Conservation (phyloP, 2,113 vertebrate genomes). For the Rissa tridactyla region DNA sequence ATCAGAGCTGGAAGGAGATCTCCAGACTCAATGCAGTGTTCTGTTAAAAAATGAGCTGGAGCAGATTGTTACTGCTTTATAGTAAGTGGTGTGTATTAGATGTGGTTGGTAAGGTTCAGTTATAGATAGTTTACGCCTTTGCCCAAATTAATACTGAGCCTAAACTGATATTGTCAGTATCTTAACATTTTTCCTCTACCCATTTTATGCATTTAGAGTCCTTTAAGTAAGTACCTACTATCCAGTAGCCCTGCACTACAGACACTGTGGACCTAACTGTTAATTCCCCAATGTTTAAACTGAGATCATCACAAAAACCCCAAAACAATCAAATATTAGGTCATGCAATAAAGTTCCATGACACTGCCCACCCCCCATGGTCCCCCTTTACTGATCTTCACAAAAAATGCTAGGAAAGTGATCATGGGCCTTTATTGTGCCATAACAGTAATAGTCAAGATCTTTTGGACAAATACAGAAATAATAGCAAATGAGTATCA, state of each 20-base stretch:
- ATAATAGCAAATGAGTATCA: background rate
- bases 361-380: background rate
- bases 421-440: background rate
- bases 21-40: background rate
- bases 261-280: background rate
- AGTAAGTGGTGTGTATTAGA: background rate
- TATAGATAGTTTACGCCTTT: background rate
- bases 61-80: background rate
- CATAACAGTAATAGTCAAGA: background rate
- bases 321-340: background rate
- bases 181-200: background rate
- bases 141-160: background rate
- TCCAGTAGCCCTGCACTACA: background rate
- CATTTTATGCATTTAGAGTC: background rate
- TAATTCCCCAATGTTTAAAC: background rate
- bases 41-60: background rate
- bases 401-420: background rate
- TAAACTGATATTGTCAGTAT: background rate
- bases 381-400: background rate
- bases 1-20: background rate
- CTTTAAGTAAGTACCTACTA: background rate
- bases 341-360: background rate
- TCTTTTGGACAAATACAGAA: background rate
- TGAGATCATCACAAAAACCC: background rate
- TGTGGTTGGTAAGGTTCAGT: background rate